Evolutionary conservation across 2,888 invertebrate species (phyloP).

Genomic region (Synergus itoensis): DNA sequence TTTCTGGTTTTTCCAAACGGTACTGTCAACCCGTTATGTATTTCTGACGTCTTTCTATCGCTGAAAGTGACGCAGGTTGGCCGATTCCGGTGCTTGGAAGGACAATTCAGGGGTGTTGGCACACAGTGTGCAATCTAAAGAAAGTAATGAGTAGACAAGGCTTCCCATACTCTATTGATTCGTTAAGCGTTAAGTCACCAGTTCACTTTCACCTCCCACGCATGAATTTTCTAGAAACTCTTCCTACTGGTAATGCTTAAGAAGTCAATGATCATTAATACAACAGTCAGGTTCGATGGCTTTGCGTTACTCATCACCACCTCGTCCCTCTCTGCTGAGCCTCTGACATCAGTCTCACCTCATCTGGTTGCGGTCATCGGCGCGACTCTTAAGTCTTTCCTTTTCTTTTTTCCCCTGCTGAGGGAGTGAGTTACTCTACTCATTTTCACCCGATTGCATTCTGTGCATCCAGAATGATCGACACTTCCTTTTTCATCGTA

Average conservation of each 20-base stretch:
- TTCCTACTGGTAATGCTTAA: no score
- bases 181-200: constrained; percentile 2
- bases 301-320: not conserved
- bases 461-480: constrained; percentile 9
- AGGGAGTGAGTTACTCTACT: not conserved
- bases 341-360: not conserved
- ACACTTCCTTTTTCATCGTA: not conserved
- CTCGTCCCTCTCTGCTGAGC: not conserved
- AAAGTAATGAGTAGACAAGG: constrained; percentile 12
- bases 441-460: constrained; percentile 4
- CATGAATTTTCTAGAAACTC: not conserved
- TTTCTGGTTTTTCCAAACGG: not conserved
- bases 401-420: not conserved
- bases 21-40: not conserved
- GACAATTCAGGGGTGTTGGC: not conserved
- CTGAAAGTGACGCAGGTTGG: not conserved
- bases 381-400: not conserved
- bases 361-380: not conserved
- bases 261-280: not conserved
- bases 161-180: not conserved
- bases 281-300: not conserved
- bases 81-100: not conserved
- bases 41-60: not conserved
- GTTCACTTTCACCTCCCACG: constrained; percentile 10
- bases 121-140: not conserved